phyloP scores from a whole-genome alignment of 2,113 vertebrate genomes.

The Mixornis gularis region DNA sequence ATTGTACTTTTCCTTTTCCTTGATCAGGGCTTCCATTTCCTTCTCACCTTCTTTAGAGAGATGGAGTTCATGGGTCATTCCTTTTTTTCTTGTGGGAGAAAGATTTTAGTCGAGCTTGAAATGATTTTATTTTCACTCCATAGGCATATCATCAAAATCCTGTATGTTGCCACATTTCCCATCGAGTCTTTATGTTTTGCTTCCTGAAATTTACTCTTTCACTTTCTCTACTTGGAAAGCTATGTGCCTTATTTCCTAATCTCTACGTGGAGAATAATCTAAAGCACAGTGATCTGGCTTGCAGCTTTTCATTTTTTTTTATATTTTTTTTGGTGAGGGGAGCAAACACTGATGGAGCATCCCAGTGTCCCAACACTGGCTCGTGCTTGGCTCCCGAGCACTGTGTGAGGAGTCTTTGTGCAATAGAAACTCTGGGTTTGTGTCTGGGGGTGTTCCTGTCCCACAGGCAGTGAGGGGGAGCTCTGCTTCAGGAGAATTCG shows the following conservation, averaged over 20 bases:
- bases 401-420: conserved; percentile 59
- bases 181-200: neutral
- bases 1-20: neutral
- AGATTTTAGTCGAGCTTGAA: neutral
- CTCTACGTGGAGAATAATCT: conserved; percentile 50
- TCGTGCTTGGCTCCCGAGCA: conserved; percentile 12
- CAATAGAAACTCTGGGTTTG: conserved; percentile 60
- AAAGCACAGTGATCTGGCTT: conserved; percentile 64
- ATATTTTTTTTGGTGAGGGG: neutral
- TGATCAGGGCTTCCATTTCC: neutral
- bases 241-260: conserved; percentile 71
- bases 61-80: neutral
- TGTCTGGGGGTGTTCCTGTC: neutral
- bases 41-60: neutral
- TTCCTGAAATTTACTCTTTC: conserved; percentile 40
- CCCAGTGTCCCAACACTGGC: neutral
- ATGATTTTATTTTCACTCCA: neutral
- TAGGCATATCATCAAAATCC: neutral
- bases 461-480: conserved; percentile 25
- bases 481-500: conserved; percentile 37
- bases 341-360: neutral
- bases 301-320: neutral
- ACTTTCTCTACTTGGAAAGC: conserved; percentile 71
- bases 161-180: neutral
- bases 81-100: neutral